phyloP scores from a whole-genome alignment of 2,113 vertebrate species.

The Calonectris borealis region DNA sequence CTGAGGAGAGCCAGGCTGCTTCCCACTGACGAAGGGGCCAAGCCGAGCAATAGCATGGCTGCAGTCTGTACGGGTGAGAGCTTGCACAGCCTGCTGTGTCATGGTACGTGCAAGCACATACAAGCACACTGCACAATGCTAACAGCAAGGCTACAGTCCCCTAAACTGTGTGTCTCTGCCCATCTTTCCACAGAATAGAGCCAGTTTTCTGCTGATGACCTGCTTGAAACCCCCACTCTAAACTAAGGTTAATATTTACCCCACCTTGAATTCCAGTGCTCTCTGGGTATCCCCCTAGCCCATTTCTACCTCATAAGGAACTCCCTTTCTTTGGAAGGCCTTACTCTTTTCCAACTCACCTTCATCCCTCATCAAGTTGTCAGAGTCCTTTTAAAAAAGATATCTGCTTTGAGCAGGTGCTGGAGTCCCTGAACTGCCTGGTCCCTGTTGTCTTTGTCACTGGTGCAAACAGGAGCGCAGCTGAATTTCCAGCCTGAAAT shows the following conservation, averaged over 20 bases:
- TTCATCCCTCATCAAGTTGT: background rate
- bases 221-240: background rate
- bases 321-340: background rate
- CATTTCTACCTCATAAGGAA: background rate
- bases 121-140: accelerated
- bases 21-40: background rate
- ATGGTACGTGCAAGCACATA: background rate
- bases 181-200: background rate
- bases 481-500: background rate
- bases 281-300: background rate
- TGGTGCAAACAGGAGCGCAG: accelerated
- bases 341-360: background rate
- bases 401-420: background rate
- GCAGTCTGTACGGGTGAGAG: background rate
- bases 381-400: background rate
- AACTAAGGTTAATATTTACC: background rate
- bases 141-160: background rate
- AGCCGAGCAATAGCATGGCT: background rate
- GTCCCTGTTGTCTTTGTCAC: background rate
- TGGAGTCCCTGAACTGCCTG: background rate
- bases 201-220: background rate
- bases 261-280: background rate
- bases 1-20: background rate
- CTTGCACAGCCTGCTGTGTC: background rate
- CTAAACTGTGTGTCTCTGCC: background rate